Base-by-base conservation (phyloP, 2,113 vertebrate genomes). In the Gadus macrocephalus region DNA sequence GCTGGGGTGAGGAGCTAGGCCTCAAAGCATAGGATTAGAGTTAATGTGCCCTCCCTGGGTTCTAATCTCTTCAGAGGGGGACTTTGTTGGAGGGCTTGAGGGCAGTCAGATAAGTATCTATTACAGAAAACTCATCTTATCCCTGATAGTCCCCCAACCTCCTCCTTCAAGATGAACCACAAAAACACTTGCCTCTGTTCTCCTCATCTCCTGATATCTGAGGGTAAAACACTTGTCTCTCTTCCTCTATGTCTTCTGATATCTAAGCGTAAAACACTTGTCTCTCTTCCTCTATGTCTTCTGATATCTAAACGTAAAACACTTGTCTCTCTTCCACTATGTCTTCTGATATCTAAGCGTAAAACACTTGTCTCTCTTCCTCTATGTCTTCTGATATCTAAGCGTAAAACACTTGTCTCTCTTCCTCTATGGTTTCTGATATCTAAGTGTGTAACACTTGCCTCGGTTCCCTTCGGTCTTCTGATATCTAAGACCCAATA, bases 21-120 rank as follows among this genome's bases (percentile, higher is more conserved):
- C 91, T 92, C 91, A 93, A 93, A 93, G 92, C 89, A 91, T 64
- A 27, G 90, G 92, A 93, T 93, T 93, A 93, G 88, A 92, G 92
- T 90, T 93, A 93, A 93, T 93, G 92, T 93, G 90, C 90, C 92
- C 90, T 92, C 92, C 90, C 90, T 81, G 89, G 90, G 90, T 91
- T 90, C 86, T 93, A 93, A 93, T 93, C 92, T 93, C 92, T 91
- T 92, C 90, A 92, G 88, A 93, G 89, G 88, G 85, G 86, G 86
- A 91, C 88, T 91, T 91, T 92, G 92, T 93, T 92, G 91, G 92
- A 90, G 88, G 89, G 87, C 90, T 91, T 74, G 88, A 90, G 90
- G 91, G 89, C 87, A 89, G 90, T 88, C 79, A 91, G 90, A 93
- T 93, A 93, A 93, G 91, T 93, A 93, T 93, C 92, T 92, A 92